Percentiles rank a stretch among this genome's conserved stretches.
phyloP scores from a whole-genome alignment of 2,888 invertebrate species.

The Lutraria lutraria region DNA sequence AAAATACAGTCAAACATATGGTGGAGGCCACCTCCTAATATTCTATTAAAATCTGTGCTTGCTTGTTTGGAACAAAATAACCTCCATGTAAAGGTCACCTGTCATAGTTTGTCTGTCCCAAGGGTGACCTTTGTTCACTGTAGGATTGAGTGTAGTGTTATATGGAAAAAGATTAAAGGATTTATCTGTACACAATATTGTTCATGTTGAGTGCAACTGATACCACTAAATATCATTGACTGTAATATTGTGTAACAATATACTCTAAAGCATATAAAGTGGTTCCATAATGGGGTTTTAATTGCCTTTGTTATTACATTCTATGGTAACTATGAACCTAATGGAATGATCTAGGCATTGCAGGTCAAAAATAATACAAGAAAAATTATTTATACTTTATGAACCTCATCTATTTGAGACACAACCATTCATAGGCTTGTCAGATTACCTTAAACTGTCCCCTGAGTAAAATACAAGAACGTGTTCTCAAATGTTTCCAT shows the following conservation, averaged over 20 bases:
- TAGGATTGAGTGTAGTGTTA: not conserved
- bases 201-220: not conserved
- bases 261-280: not conserved
- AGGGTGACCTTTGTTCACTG: no score
- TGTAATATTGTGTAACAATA: not conserved
- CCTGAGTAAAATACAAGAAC: not conserved
- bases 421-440: not conserved
- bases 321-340: not conserved
- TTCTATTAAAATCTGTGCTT: no score
- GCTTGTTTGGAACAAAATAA: no score
- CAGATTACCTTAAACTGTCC: not conserved
- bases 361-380: not conserved
- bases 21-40: no score
- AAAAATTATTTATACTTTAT: slow-evolving; percentile 17
- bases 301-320: slow-evolving; percentile 12
- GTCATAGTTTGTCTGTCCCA: no score
- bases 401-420: not conserved
- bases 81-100: no score
- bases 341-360: not conserved
- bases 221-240: not conserved
- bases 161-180: not conserved
- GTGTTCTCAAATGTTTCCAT: not conserved
- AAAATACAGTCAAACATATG: no score
- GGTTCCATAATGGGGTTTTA: slow-evolving; percentile 10
- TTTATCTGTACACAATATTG: not conserved